These are phyloP conservation scores for Melolontha melolontha DNA, from an alignment of 2,888 invertebrate genomes.

Conservation along the genomic window DNA sequence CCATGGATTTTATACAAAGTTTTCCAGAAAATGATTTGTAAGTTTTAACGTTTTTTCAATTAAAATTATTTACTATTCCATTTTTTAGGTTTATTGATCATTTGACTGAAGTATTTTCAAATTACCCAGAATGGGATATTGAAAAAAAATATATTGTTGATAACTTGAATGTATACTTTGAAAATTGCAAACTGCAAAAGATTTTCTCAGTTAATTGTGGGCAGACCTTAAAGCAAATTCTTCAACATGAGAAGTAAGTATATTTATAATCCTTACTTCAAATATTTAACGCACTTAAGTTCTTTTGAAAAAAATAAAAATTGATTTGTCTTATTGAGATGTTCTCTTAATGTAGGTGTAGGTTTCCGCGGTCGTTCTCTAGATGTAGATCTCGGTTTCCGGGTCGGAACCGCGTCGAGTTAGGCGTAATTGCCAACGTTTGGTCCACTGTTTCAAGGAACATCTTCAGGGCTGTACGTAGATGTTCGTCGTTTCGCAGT, in stretches of 20 bases:
- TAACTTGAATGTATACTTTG: constrained; percentile 79
- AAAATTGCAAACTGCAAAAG: constrained; percentile 72
- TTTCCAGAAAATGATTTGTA: constrained; percentile 80
- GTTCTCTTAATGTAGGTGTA: too few species aligned
- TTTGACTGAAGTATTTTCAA: constrained; percentile 75
- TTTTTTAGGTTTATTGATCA: constrained; percentile 71
- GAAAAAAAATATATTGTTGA: constrained; percentile 72
- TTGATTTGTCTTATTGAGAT: too few species aligned
- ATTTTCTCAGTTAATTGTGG: constrained; percentile 54
- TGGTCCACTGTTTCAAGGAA: too few species aligned
- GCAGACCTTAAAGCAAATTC: constrained; percentile 71
- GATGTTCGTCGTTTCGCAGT: too few species aligned
- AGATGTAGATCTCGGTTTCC: too few species aligned
- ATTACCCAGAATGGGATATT: constrained; percentile 80
- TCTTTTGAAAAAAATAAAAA: too few species aligned
- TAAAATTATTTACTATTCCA: constrained; percentile 39
- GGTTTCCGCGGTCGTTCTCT: too few species aligned
- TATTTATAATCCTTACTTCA: constrained; percentile 13
- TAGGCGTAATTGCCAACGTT: too few species aligned
- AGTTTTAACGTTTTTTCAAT: constrained; percentile 45
- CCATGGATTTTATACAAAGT: constrained; percentile 87
- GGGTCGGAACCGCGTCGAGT: too few species aligned
- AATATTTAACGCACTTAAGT: constrained; percentile 36
- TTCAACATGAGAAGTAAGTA: constrained; percentile 70
- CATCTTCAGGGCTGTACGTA: too few species aligned